Percentiles rank a stretch among this genome's conserved stretches.
phyloP scores from a whole-genome alignment of 2,888 invertebrate species.

The Gisinianus flammeolus region DNA sequence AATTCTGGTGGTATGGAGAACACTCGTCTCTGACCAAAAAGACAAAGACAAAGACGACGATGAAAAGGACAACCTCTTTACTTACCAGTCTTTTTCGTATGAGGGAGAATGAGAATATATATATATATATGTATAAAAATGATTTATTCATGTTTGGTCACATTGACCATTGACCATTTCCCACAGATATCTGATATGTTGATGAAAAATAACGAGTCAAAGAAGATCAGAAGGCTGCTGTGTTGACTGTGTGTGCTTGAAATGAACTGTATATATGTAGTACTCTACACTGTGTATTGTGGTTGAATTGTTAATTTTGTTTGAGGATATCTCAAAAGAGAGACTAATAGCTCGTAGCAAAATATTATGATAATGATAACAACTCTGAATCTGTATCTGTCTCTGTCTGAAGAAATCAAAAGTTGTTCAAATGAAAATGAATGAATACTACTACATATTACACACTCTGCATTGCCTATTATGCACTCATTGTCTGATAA shows the following conservation, averaged over 20 bases:
- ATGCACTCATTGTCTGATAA: not conserved
- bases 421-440: constrained; percentile 16
- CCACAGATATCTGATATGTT: not conserved
- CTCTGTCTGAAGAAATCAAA: not conserved
- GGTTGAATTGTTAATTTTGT: not conserved
- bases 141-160: not conserved
- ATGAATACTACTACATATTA: not conserved
- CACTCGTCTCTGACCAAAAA: too few relatives aligned
- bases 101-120: not conserved
- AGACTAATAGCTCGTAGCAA: too few relatives aligned
- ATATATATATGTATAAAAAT: too few relatives aligned
- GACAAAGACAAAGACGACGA: not conserved
- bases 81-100: too few relatives aligned
- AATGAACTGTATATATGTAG: not conserved
- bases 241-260: not conserved
- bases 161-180: not conserved
- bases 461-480: not conserved
- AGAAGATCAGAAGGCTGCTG: not conserved
- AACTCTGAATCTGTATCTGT: not conserved
- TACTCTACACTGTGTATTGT: not conserved
- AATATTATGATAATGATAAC: not conserved
- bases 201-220: not conserved
- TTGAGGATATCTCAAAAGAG: not conserved
- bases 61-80: too few relatives aligned
- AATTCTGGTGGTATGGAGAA: too few relatives aligned